These are phyloP conservation scores for Podarcis siculus DNA, from an alignment of 2,797 vertebrate genomes.

Conservation along the genomic window DNA sequence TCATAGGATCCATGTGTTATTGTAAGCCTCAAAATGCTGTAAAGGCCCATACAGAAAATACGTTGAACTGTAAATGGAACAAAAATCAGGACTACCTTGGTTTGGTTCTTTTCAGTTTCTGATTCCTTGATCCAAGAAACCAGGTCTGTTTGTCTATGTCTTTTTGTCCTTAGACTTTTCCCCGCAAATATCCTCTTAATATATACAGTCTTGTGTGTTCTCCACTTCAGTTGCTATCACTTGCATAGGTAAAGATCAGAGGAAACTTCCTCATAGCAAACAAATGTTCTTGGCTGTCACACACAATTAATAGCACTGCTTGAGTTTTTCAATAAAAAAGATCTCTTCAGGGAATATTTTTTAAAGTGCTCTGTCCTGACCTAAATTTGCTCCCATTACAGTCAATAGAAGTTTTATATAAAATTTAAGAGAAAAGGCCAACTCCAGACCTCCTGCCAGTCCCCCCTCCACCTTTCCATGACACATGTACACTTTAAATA, in stretches of 20 bases:
- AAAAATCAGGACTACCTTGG: not conserved
- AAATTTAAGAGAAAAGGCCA: not conserved
- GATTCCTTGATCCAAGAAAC: not conserved
- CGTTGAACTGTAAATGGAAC: not conserved
- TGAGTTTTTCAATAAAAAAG: constrained; percentile 11
- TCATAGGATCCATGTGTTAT: not conserved
- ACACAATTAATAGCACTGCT: constrained; percentile 35
- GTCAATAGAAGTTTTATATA: constrained; percentile 11
- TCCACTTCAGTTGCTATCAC: not conserved
- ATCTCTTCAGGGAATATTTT: constrained; percentile 5
- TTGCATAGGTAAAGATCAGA: constrained; percentile 12
- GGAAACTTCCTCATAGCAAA: constrained; percentile 16
- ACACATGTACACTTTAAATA: not conserved
- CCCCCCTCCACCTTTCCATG: not conserved
- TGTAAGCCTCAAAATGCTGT: not conserved
- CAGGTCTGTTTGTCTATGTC: not conserved
- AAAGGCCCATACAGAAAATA: not conserved
- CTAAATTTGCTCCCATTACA: constrained; percentile 12
- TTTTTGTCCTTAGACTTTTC: not conserved
- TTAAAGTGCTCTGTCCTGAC: constrained; percentile 1
- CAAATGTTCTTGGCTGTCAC: constrained; percentile 30
- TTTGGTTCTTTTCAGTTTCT: constrained; percentile 7
- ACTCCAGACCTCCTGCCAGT: not conserved
- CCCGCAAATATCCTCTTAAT: not conserved
- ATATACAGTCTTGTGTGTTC: not conserved